Percentiles rank a stretch among this genome's conserved stretches.
phyloP scores from a whole-genome alignment of 1,140 invertebrate genomes.

The Phocides pigmalion region DNA sequence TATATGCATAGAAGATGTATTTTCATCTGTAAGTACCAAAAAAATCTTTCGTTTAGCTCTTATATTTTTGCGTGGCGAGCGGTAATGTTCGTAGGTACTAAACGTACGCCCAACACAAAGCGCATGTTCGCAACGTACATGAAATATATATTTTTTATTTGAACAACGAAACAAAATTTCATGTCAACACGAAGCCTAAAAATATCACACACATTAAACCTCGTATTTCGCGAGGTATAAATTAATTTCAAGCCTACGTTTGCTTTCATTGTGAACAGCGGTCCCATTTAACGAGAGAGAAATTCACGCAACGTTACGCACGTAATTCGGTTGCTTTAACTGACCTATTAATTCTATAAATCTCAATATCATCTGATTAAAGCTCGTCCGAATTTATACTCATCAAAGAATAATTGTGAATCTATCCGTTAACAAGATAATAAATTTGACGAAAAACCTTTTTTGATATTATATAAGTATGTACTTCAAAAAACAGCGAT shows the following conservation, averaged over 20 bases:
- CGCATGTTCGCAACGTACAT: constrained; percentile 2
- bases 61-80: background rate
- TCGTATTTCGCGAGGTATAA: constrained; percentile 29
- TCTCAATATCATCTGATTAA: constrained; percentile 3
- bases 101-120: constrained; percentile 11
- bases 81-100: background rate
- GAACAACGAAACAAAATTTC: constrained; percentile 26
- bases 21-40: too few species aligned
- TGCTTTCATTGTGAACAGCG: constrained; percentile 39
- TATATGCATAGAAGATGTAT: too few species aligned
- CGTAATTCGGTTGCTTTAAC: constrained; percentile 51
- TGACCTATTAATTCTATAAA: constrained; percentile 26
- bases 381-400: constrained; percentile 10
- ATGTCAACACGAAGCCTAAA: constrained; percentile 15
- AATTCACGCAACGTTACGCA: constrained; percentile 49
- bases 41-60: too few species aligned
- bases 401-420: constrained; percentile 8
- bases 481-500: too few species aligned
- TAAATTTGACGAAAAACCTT: too few species aligned
- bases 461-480: too few species aligned
- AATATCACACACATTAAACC: constrained; percentile 24
- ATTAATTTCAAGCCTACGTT: constrained; percentile 48
- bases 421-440: background rate
- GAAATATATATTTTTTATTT: constrained; percentile 28
- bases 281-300: constrained; percentile 44